Evolutionary conservation across 2,797 vertebrate genomes (phyloP).

Genomic region (Podarcis lilfordi): DNA sequence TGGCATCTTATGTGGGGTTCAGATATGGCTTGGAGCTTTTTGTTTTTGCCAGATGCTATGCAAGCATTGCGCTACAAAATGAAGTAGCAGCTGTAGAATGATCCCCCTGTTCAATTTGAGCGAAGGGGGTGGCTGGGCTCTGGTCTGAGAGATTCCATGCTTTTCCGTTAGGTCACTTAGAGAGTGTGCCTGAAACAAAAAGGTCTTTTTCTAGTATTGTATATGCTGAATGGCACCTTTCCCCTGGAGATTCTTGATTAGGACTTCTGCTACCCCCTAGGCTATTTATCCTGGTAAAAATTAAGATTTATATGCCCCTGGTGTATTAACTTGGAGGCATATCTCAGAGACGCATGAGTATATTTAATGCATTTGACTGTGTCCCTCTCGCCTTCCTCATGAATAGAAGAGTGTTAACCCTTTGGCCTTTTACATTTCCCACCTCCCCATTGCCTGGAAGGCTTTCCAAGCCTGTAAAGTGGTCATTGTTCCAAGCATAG

Average conservation of each 20-base stretch:
- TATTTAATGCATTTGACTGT: conserved; percentile 56
- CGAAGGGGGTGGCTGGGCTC: conserved; percentile 35
- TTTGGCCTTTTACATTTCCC: conserved; percentile 66
- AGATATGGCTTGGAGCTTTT: conserved; percentile 21
- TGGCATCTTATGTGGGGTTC: conserved; percentile 5
- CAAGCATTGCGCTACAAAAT: conserved; percentile 25
- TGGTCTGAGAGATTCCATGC: conserved; percentile 33
- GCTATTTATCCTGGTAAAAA: conserved; percentile 63
- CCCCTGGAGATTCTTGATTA: conserved; percentile 51
- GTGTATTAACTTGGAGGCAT: conserved; percentile 45
- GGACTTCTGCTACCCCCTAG: conserved; percentile 43
- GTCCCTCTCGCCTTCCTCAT: conserved; percentile 56
- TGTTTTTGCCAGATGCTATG: conserved; percentile 37
- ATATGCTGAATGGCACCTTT: conserved; percentile 57
- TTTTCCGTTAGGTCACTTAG: conserved; percentile 55
- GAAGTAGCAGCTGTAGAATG: conserved; percentile 30
- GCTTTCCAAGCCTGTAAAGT: conserved; percentile 55
- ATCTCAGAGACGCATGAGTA: conserved; percentile 42
- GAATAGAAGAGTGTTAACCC: conserved; percentile 61
- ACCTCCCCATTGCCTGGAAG: conserved; percentile 55
- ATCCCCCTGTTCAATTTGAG: conserved; percentile 34
- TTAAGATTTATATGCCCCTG: conserved; percentile 67
- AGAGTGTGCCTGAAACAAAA: conserved; percentile 66
- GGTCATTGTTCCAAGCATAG: conserved; percentile 59
- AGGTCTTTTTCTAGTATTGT: conserved; percentile 61